Evolutionary conservation across 2,888 invertebrate species (phyloP).

Genomic region (Acrobasis repandana): DNA sequence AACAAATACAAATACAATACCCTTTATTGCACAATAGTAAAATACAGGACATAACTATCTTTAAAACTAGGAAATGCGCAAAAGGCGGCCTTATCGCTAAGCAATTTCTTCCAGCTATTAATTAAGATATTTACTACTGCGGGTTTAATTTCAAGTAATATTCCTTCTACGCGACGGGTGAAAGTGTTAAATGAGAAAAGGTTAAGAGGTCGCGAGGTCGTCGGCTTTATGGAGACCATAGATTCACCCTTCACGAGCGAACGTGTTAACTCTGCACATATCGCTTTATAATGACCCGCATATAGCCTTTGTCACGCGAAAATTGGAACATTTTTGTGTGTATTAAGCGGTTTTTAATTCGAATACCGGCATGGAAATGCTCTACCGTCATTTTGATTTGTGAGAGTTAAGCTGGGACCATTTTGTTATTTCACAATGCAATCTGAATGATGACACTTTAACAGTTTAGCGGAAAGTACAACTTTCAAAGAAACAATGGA

Average conservation of each 20-base stretch:
- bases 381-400: neutral
- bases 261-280: conserved; percentile 4
- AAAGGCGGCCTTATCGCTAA: too few relatives aligned
- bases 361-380: conserved; percentile 1
- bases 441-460: conserved; percentile 4
- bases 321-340: neutral
- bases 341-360: conserved; percentile 8
- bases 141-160: neutral
- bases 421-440: neutral
- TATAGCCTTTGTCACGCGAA: neutral
- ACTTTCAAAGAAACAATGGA: too few relatives aligned
- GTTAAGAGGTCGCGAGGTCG: neutral
- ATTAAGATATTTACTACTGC: neutral
- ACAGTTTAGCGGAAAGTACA: neutral
- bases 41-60: too few relatives aligned
- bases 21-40: too few relatives aligned
- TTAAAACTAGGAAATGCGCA: too few relatives aligned
- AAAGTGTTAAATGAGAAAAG: conserved; percentile 12
- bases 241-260: conserved; percentile 1
- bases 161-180: neutral
- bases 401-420: neutral
- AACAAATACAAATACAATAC: too few relatives aligned
- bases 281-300: conserved; percentile 8
- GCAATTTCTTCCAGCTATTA: too few relatives aligned
- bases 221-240: conserved; percentile 1